Conservation (phyloP, 2,888 invertebrate genomes). For the Eristalis pertinax region DNA sequence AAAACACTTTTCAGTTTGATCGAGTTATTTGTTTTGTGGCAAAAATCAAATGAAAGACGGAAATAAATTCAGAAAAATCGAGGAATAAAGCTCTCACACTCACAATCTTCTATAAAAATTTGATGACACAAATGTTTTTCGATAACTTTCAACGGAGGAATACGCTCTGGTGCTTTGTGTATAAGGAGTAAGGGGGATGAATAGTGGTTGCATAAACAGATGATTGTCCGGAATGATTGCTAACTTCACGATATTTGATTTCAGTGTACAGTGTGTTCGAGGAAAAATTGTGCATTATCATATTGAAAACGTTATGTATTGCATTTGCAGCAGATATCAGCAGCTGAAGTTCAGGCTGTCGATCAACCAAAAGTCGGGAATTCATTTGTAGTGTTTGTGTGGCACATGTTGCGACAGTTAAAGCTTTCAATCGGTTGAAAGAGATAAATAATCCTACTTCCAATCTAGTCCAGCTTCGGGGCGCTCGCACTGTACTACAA, state of each 20-base stretch:
- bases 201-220: constrained; percentile 46
- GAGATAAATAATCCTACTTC: too few relatives aligned
- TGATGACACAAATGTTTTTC: constrained; percentile 73
- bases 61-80: constrained; percentile 59
- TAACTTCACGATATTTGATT: constrained; percentile 23
- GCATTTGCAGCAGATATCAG: too few relatives aligned
- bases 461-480: too few relatives aligned
- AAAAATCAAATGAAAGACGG: constrained; percentile 38
- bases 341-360: too few relatives aligned
- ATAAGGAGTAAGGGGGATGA: constrained; percentile 41
- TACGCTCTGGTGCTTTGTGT: constrained; percentile 36
- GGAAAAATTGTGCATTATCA: not conserved
- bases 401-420: too few relatives aligned
- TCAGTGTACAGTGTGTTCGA: constrained; percentile 3
- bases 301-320: too few relatives aligned
- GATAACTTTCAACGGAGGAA: constrained; percentile 66
- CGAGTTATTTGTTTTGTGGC: not conserved
- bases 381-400: too few relatives aligned
- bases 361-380: too few relatives aligned
- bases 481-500: too few relatives aligned
- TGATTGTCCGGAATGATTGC: constrained; percentile 16
- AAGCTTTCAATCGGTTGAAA: too few relatives aligned
- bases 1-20: constrained; percentile 21
- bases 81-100: constrained; percentile 28
- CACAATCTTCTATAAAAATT: constrained; percentile 49